These are phyloP conservation scores for Lepidothrix coronata DNA, from an alignment of 2,113 vertebrate genomes.

Conservation along the genomic window DNA sequence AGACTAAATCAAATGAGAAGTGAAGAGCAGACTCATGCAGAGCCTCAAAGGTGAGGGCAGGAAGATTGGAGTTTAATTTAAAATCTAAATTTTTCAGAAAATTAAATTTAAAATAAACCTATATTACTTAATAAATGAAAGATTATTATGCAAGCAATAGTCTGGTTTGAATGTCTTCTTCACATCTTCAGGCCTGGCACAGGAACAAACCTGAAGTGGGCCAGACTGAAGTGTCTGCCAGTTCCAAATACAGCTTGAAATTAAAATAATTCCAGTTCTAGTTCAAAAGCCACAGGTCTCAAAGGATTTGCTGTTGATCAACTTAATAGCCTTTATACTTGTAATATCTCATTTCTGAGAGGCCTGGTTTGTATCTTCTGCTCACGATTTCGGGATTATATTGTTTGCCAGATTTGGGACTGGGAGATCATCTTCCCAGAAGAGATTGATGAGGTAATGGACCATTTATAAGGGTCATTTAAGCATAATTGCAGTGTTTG, in stretches of 20 bases:
- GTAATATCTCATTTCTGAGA: neutral
- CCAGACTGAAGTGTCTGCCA: neutral
- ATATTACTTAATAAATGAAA: neutral
- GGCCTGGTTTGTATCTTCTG: neutral
- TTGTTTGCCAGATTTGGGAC: neutral
- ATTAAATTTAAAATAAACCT: neutral
- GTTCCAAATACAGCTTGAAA: neutral
- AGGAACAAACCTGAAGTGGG: neutral
- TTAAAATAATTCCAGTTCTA: neutral
- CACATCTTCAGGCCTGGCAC: neutral
- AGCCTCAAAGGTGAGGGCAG: neutral
- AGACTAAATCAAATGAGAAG: neutral
- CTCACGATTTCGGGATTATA: neutral
- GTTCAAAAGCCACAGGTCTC: neutral
- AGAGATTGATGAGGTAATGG: neutral
- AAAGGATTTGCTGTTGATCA: neutral
- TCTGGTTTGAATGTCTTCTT: neutral
- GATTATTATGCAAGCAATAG: neutral
- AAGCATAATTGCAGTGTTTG: neutral
- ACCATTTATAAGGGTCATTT: neutral
- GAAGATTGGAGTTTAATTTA: neutral
- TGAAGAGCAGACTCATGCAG: neutral
- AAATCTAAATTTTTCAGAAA: neutral
- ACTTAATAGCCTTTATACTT: neutral
- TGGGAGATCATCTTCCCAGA: neutral